Evolutionary conservation across 1,140 invertebrate genomes (phyloP).

Genomic region (Cyrtorhinus lividipennis): DNA sequence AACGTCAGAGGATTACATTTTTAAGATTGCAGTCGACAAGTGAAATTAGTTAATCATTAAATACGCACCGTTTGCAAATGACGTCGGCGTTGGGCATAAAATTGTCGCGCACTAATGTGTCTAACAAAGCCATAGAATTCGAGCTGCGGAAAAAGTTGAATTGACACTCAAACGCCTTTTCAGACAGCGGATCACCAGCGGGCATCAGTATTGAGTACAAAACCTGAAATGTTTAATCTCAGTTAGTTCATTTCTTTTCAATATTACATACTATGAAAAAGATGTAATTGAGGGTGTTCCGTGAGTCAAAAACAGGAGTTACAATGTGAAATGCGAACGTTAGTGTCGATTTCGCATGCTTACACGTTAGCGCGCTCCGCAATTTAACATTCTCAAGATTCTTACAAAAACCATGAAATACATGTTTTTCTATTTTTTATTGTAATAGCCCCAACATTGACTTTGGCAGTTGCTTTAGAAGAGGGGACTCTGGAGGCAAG

Average conservation of each 20-base stretch:
- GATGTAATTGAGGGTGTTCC: no score
- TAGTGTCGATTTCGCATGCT: no score
- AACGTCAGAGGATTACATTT: neutral
- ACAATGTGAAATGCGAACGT: no score
- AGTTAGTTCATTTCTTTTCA: constrained; percentile 11
- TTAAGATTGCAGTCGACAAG: neutral
- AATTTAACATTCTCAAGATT: no score
- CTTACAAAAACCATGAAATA: no score
- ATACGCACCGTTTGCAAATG: constrained; percentile 49
- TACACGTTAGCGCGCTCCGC: no score
- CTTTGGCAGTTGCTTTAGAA: no score
- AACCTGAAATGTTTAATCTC: no score
- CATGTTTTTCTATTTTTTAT: no score
- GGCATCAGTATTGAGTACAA: constrained; percentile 86
- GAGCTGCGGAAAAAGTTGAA: constrained; percentile 76
- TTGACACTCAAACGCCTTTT: constrained; percentile 75
- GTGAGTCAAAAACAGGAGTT: no score
- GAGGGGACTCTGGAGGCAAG: no score
- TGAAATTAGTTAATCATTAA: neutral
- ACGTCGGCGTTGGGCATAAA: constrained; percentile 70
- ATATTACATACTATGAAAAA: neutral
- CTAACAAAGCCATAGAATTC: constrained; percentile 61
- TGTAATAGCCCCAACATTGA: no score
- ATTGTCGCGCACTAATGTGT: constrained; percentile 76
- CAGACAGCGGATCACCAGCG: constrained; percentile 62